A percentile compares a stretch with the other conserved stretches of the same genome.
phyloP scores from a whole-genome alignment of 2,888 invertebrate species.

The Schizaphis graminum region DNA sequence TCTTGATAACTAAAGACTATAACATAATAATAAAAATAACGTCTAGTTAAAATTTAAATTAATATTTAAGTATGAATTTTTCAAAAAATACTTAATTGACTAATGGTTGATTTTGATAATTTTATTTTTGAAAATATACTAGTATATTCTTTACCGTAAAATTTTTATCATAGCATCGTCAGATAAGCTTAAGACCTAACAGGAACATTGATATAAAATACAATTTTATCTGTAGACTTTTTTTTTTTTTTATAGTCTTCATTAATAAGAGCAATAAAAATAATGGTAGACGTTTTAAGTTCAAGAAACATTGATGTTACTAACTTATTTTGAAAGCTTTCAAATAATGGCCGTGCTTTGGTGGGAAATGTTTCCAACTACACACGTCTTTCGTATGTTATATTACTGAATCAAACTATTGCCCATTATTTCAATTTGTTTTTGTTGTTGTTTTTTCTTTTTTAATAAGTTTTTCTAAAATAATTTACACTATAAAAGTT shows the following conservation, averaged over 20 bases:
- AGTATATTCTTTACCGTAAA: background rate
- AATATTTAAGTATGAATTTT: background rate
- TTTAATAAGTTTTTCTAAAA: background rate
- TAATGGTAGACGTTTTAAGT: conserved; percentile 18
- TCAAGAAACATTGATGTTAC: conserved; percentile 14
- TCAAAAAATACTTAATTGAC: background rate
- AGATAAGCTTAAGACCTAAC: background rate
- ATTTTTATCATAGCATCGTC: background rate
- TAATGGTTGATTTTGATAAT: background rate
- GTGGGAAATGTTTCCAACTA: background rate
- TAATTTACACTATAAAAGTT: background rate
- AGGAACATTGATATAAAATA: background rate
- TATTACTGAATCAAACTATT: background rate
- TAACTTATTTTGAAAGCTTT: conserved; percentile 32
- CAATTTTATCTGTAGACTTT: background rate
- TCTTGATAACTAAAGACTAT: background rate
- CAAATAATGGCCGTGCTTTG: background rate
- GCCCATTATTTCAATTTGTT: background rate
- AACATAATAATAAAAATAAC: background rate
- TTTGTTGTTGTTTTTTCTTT: background rate
- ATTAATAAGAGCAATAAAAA: conserved; percentile 34
- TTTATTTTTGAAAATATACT: background rate
- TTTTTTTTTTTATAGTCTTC: background rate
- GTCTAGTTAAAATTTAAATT: background rate
- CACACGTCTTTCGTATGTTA: background rate